Evolutionary conservation across 2,888 invertebrate species (phyloP).

Genomic region (Diplazon laetatorius): DNA sequence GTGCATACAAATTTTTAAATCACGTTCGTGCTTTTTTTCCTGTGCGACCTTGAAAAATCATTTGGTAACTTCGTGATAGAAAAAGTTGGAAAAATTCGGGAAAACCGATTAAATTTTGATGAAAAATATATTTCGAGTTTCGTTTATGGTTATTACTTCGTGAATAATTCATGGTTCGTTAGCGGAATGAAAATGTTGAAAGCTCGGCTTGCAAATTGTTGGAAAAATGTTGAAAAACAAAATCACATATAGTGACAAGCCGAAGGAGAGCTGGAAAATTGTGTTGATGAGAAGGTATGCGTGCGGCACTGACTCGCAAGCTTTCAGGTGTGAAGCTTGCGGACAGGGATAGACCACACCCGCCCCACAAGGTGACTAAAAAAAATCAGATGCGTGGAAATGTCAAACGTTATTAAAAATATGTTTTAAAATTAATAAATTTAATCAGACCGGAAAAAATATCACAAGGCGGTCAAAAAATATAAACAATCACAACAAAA

Average conservation of each 20-base stretch:
- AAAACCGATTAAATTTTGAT: background rate
- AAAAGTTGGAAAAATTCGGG: background rate
- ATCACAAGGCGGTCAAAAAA: too few relatives aligned
- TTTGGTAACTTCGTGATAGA: background rate
- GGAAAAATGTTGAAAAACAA: constrained; percentile 2
- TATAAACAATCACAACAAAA: too few relatives aligned
- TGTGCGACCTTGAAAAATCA: too few relatives aligned
- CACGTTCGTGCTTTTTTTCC: too few relatives aligned
- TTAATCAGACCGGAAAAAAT: background rate
- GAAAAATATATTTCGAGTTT: background rate
- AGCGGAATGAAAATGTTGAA: background rate
- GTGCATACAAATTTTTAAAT: too few relatives aligned
- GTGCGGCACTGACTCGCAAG: constrained; percentile 14
- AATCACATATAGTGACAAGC: background rate
- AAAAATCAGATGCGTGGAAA: constrained; percentile 7
- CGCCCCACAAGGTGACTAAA: constrained; percentile 1
- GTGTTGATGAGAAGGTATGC: constrained; percentile 31
- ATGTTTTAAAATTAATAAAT: too few relatives aligned
- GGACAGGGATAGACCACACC: constrained; percentile 19
- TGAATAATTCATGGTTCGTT: constrained; percentile 1
- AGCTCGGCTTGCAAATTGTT: background rate
- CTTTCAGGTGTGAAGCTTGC: constrained; percentile 48
- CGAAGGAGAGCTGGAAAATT: background rate
- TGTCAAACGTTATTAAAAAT: background rate
- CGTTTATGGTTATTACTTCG: background rate